Evolutionary conservation across 2,797 vertebrate species (phyloP).

Genomic region (Urophycis tenuis): DNA sequence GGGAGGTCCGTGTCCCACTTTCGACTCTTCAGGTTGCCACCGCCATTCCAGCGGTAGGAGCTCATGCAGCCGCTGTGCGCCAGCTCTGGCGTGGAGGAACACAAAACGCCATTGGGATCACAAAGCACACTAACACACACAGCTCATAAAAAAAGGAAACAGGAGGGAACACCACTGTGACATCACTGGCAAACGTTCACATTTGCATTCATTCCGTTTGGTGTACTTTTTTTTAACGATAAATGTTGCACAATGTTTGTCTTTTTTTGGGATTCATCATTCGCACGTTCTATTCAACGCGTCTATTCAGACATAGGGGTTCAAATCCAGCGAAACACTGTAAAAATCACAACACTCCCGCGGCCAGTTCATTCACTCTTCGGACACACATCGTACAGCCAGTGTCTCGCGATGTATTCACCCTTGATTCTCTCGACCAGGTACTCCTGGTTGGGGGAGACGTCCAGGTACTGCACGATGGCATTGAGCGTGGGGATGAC

Average conservation of each 20-base stretch:
- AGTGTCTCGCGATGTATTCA: conserved; percentile 41
- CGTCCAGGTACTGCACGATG: conserved; percentile 90
- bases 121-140: not conserved
- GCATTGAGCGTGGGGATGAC: conserved; percentile 86
- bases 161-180: not conserved
- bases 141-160: not conserved
- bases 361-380: not conserved
- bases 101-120: not conserved
- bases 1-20: conserved; percentile 98
- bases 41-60: conserved; percentile 91
- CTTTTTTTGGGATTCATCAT: no score
- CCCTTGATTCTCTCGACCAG: conserved; percentile 90
- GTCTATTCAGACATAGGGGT: no score
- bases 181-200: no score
- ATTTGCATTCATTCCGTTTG: no score
- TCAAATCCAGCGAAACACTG: no score
- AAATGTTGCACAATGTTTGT: no score
- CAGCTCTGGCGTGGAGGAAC: conserved; percentile 70
- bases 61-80: conserved; percentile 98
- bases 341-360: no score
- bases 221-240: no score
- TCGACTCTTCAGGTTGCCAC: conserved; percentile 87
- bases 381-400: not conserved
- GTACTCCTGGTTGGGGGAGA: conserved; percentile 93
- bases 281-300: no score